Percentiles rank a stretch among this genome's conserved stretches.
Evolutionary conservation across 2,797 vertebrate species (phyloP).

Genomic region (Xerus rutilus): DNA sequence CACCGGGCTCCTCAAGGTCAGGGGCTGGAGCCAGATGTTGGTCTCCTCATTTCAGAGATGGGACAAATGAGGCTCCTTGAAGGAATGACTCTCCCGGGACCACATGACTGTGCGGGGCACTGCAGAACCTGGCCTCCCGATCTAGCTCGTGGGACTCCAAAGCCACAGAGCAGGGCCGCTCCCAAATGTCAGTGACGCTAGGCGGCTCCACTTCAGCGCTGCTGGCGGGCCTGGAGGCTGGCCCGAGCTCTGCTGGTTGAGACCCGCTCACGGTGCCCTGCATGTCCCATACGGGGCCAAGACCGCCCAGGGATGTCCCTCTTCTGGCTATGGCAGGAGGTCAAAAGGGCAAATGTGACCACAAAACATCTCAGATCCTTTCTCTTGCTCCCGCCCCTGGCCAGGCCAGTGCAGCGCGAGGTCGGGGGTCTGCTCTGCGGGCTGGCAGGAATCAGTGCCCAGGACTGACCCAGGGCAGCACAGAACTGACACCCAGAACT

Average conservation of each 20-base stretch:
- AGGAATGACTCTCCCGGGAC: not conserved
- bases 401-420: not conserved
- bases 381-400: not conserved
- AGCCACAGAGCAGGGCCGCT: not conserved
- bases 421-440: no score
- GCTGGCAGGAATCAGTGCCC: no score
- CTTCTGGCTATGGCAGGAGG: not conserved
- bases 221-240: not conserved
- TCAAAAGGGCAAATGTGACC: no score
- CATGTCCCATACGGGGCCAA: fast-evolving
- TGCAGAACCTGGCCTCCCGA: not conserved
- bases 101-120: fast-evolving
- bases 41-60: not conserved
- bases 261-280: not conserved
- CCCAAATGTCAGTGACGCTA: not conserved
- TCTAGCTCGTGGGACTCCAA: not conserved
- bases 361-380: not conserved
- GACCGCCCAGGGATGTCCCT: not conserved
- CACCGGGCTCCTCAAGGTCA: not conserved
- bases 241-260: not conserved
- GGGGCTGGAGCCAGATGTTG: not conserved
- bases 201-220: not conserved
- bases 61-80: not conserved
- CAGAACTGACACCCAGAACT: not conserved
- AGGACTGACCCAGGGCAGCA: no score